A percentile compares a stretch with the other conserved stretches of the same genome.
phyloP scores from a whole-genome alignment of 2,113 vertebrate species.

The Illadopsis cleaveri region DNA sequence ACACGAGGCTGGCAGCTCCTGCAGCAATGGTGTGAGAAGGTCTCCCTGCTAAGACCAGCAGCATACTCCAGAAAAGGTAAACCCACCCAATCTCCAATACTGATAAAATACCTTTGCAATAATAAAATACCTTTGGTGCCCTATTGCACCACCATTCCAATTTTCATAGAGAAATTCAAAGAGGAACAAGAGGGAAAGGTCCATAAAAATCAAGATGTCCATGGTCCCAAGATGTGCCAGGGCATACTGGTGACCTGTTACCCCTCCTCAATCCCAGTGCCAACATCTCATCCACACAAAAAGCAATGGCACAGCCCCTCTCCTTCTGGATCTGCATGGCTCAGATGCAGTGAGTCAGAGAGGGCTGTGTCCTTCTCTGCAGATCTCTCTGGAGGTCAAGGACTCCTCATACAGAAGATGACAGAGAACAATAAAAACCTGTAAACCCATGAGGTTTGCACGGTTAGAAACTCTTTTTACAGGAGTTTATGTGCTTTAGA shows the following conservation, averaged over 20 bases:
- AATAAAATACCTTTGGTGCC: background rate
- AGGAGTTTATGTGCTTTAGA: background rate
- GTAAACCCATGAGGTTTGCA: background rate
- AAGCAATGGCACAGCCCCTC: background rate
- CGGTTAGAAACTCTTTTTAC: background rate
- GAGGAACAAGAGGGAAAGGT: background rate
- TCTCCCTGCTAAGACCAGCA: background rate
- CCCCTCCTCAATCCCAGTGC: background rate
- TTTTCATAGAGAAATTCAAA: background rate
- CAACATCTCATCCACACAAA: background rate
- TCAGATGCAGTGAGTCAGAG: background rate
- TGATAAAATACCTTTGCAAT: background rate
- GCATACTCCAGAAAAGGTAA: background rate
- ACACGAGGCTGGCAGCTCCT: background rate
- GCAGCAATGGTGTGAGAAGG: background rate
- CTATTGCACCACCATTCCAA: background rate
- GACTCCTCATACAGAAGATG: rapidly evolving
- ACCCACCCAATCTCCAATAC: background rate
- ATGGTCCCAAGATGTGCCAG: background rate
- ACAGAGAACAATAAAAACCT: background rate
- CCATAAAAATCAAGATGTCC: background rate
- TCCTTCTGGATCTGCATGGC: background rate
- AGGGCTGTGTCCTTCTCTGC: background rate
- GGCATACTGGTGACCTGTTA: background rate
- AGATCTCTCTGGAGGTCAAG: background rate